Base-by-base conservation (phyloP, 2,888 invertebrate species). In the Dicroscelio sp. region DNA sequence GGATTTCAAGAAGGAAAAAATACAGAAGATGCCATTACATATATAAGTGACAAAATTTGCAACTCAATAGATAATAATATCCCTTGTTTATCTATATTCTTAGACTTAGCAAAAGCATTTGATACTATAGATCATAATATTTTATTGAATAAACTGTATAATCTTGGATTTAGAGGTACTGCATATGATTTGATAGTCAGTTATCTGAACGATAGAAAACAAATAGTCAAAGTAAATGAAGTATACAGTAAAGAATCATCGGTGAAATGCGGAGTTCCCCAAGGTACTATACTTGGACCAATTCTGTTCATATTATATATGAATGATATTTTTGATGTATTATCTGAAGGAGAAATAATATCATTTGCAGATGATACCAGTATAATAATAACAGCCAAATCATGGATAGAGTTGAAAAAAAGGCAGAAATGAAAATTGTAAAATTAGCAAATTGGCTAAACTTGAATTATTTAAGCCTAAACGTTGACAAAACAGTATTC, bases 281-380 rank as follows among this genome's bases (percentile, higher is more conserved):
- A 79, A 38, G 63, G 79, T 33, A 33, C 79, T 8, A 63, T 79
- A 25, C 25, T 79, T 6, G 79, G 79, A 3, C 79, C 79, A 63
- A 31, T 79, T 12, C 27, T 60, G 30, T 79, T 60, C 12, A 23
- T 79, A 8, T 14, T 79, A 20, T 79, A 63, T 38, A 63, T 79
- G 14, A 79, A 79, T 79, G 79, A 60, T 63, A 27, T 79, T 17
- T 63, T 63, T 55, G 27, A 52, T 48, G 20, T n/a, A 6, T 23
- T 55, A 33, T 12, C 12, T 33, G 35, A 31, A 27, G 76, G 76
- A 17, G 60, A 76, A 55, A 10, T 76, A 12, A 20, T 55, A 12
- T 76, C 52, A 12, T 58, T 58, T 55, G 76, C 76, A 17, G 58
- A 76, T 17, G 76, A 76, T 55, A 76, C 76, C 23, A n/a, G 20